Base-by-base conservation (phyloP, 2,888 invertebrate genomes). In the Drosophila mercatorum region DNA sequence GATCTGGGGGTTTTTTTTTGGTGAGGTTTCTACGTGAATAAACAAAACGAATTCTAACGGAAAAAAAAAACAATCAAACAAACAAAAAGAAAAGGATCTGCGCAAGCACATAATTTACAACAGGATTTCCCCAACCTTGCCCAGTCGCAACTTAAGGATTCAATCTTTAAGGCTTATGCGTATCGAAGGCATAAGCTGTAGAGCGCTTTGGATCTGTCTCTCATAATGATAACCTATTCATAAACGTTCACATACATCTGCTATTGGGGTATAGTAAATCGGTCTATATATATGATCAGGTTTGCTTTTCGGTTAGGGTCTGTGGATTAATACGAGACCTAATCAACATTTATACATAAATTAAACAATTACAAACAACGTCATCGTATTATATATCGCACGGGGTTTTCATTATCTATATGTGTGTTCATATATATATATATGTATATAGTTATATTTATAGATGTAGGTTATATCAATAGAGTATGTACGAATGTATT, bases 321-420 rank as follows among this genome's bases (percentile, higher is more conserved):
- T 60, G 59, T 61, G 52, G 44, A 36, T 43, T 67, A 68, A 67
- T 69, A 83, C 68, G 59, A 72, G 59, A 85, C 80, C 77, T 88
- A 85, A 59, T 68, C 67, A 88, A 83, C 83, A 77, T 82, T 85
- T 85, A 88, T 80, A 80, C 74, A 88, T 72, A 76, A 80, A 80
- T 75, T 80, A 82, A 83, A 83, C 86, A 83, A 70, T 88, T 83
- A 83, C 69, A 88, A 88, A 82, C 86, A 83, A 88, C 86, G 86
- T 65, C 68, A 72, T 81, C 57, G 62, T 68, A 75, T 68, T 65
- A 49, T 56, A 59, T 53, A 60, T 71, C 59, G 64, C 68, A 44
- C 53, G 55, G 31, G 36, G 7, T 62, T 61, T 46, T 47, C 64
- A 36, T 53, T 52, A 49, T 53, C 51, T 64, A 74, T 67, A 56